Base-by-base conservation (phyloP, 2,888 invertebrate genomes). In the Harpalus rubripes region DNA sequence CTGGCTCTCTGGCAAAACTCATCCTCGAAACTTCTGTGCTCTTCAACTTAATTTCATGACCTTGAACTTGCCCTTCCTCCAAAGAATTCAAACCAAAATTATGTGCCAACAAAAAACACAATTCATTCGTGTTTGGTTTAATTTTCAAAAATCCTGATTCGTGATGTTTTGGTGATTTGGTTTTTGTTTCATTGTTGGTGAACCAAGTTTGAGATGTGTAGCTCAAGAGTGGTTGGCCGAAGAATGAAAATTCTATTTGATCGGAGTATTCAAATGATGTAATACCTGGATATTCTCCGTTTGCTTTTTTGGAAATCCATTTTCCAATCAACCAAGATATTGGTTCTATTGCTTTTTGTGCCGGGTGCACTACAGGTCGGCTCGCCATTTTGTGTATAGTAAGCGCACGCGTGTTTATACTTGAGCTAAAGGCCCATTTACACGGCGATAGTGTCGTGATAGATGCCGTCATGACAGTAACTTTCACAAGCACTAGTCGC, bases 201-300 rank as follows among this genome's bases (percentile, higher is more conserved):
- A 93, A 92, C 87, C 94, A 92, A 0, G 94, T 93, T 84, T 89
- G 90, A 0, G 93, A 93, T 4, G 89, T 87, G 87, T 92, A 95
- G 88, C 93, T 94, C 39, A 94, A 91, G 91, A 94, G 92, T 0
- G 95, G 94, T 87, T 94, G 94, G 10, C 94, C 94, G 89, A 93
- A 89, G 59, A 93, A 93, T 68, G 88, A 87, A 88, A 94, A 94
- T 86, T 92, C 92, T 72, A 94, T 87, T 85, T 92, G 92, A 87
- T 94, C 95, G 65, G 92, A 91, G 87, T 94, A 95, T 0, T 90
- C 87, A 86, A 95, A 94, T 0, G 93, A 91, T 7, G 92, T 90
- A 81, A 94, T 93, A 22, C 93, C 93, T 0, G 94, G 94, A 88
- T 92, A 94, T 78, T 90, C 89, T 44, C 94, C 94, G 26, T 88